Base-by-base conservation (phyloP, 2,888 invertebrate species). In the Drosophila macrospina region DNA sequence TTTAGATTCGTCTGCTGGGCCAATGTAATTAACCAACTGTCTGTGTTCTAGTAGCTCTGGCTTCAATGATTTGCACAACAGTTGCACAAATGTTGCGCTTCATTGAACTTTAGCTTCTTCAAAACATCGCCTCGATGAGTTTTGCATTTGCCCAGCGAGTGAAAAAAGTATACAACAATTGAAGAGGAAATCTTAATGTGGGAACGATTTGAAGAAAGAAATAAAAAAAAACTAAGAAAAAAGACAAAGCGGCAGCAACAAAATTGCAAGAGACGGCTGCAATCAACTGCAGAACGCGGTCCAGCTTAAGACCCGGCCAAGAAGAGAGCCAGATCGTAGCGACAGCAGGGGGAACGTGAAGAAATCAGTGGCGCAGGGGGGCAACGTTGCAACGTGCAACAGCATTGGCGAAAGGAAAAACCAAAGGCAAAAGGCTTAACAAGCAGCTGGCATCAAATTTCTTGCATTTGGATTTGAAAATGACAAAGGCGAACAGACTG, bases 361-460 rank as follows among this genome's bases (percentile, higher is more conserved):
- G 13, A 63, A 44, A 63, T 50, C 62, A 65, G 39, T 51, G 51
- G 37, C 34, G 32, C 36, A 67, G 20, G 13, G 60, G 48, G 24
- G 28, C 28, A 28, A 66, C 32, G 16, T n/a, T 16, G 55, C 54
- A 71, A 37, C 34, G 32, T 45, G 61, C 69, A 69, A 34, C 36
- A 59, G 57, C 51, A 57, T 47, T 55, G 50, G 63, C 50, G 56
- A 64, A 72, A 65, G 44, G 36, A 45, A 45, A 30, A 39, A 41
- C 44, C 52, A 42, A 44, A 55, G 48, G 39, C 41, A 51, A 78
- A 64, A 69, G 55, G 77, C 77, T 79, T 83, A 83, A 86, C 86
- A 85, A 86, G 78, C 86, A 86, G 74, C 84, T 81, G 81, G 83
- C 81, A 86, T 85, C 76, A 85, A 86, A 86, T 85, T 86, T 84